Percentiles rank a stretch among this genome's conserved stretches.
Conservation (phyloP, 1,140 invertebrate genomes). For the Belonocnema kinseyi region DNA sequence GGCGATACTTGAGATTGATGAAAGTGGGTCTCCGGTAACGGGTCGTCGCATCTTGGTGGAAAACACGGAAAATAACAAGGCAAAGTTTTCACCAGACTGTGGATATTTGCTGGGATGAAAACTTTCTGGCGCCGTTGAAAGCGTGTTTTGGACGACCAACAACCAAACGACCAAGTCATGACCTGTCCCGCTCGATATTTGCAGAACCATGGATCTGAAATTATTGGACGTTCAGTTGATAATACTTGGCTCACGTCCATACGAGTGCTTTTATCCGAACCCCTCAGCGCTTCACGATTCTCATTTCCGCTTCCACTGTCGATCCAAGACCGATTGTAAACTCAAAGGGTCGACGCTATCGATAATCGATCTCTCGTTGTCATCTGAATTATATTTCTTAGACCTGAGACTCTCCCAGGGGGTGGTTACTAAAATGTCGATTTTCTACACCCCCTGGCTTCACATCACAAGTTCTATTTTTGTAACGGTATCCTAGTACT, state of each 20-base stretch:
- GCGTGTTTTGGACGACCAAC: conserved; percentile 44
- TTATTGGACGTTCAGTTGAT: conserved; percentile 22
- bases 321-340: conserved; percentile 5
- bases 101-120: conserved; percentile 28
- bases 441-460: not conserved
- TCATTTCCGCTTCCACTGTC: conserved; percentile 4
- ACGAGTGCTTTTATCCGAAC: not conserved
- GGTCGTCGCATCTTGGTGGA: not conserved
- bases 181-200: conserved; percentile 16
- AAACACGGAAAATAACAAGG: conserved; percentile 36
- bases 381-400: not conserved
- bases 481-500: no score
- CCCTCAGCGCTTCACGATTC: not conserved
- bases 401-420: not conserved
- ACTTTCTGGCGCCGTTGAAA: conserved; percentile 53
- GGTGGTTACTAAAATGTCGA: not conserved
- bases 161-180: not conserved
- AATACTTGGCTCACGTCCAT: conserved; percentile 15
- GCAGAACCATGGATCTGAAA: conserved; percentile 16
- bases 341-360: not conserved
- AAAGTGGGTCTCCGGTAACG: conserved; percentile 6
- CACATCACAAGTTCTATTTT: not conserved
- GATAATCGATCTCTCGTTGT: not conserved
- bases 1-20: conserved; percentile 11
- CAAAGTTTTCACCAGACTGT: conserved; percentile 31